These are phyloP conservation scores for Biston stratarius DNA, from an alignment of 2,888 invertebrate species.

Conservation along the genomic window DNA sequence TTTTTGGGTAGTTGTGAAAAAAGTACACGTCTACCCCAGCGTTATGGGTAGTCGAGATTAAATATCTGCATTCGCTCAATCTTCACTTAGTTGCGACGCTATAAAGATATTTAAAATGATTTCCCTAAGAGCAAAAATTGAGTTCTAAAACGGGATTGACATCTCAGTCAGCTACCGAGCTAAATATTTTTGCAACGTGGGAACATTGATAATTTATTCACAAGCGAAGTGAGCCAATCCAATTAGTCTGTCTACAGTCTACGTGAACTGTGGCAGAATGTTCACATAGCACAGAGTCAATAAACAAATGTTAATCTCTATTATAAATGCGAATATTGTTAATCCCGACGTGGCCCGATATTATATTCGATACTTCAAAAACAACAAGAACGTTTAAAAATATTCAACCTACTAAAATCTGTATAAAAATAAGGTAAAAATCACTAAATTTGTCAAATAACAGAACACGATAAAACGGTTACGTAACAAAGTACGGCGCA, in stretches of 20 bases:
- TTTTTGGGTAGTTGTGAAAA: no score
- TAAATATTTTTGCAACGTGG: conserved; percentile 2
- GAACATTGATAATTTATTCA: conserved; percentile 17
- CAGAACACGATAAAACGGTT: conserved; percentile 7
- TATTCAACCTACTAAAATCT: no score
- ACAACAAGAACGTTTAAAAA: no score
- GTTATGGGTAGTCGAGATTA: no score
- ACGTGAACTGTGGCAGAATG: conserved; percentile 4
- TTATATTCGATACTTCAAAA: neutral
- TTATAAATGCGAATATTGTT: neutral
- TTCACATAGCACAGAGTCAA: neutral
- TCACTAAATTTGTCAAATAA: neutral
- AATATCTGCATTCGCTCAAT: no score
- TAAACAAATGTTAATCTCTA: neutral
- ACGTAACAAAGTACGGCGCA: conserved; percentile 30
- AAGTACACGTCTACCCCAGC: no score
- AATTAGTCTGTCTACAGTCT: conserved; percentile 16
- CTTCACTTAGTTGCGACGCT: no score
- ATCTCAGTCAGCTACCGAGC: neutral
- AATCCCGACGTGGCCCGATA: no score
- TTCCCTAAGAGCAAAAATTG: neutral
- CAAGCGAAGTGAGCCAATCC: conserved; percentile 10
- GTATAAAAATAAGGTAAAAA: neutral
- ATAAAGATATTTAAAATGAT: no score
- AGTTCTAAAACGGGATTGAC: neutral